Evolutionary conservation across 2,888 invertebrate species (phyloP).

Genomic region (Drosophila pseudotakahashii): DNA sequence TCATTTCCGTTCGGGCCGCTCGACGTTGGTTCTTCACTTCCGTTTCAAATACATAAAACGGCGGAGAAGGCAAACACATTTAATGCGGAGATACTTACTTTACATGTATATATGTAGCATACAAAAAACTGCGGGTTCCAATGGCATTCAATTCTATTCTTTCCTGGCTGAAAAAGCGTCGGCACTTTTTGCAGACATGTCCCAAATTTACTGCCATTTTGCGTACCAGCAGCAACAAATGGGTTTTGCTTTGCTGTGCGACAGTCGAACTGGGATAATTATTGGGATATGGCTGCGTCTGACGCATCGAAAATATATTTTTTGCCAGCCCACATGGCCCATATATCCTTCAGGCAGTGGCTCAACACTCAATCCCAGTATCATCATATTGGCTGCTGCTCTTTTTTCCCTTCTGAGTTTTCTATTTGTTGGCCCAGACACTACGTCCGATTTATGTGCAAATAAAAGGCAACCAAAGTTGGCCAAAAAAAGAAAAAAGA

Average conservation of each 20-base stretch:
- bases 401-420: constrained; percentile 28
- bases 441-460: constrained; percentile 56
- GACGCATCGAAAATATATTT: constrained; percentile 51
- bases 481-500: background rate
- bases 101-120: constrained; percentile 1
- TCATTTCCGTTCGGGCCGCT: constrained; percentile 62
- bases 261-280: constrained; percentile 36
- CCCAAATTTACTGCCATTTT: constrained; percentile 31
- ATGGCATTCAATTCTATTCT: constrained; percentile 7
- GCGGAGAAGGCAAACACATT: constrained; percentile 43
- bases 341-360: constrained; percentile 39
- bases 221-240: constrained; percentile 17
- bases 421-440: constrained; percentile 58
- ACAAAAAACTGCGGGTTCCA: constrained; percentile 23
- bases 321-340: constrained; percentile 7
- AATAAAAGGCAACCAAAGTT: constrained; percentile 26
- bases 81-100: constrained; percentile 29
- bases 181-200: constrained; percentile 38
- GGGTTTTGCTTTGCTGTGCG: constrained; percentile 4
- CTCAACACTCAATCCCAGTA: constrained; percentile 26
- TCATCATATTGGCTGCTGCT: constrained; percentile 42
- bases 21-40: constrained; percentile 65
- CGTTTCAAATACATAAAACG: constrained; percentile 73
- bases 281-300: constrained; percentile 63
- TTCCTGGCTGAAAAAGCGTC: constrained; percentile 21